phyloP scores from a whole-genome alignment of 2,113 vertebrate genomes.

The Tautogolabrus adspersus region DNA sequence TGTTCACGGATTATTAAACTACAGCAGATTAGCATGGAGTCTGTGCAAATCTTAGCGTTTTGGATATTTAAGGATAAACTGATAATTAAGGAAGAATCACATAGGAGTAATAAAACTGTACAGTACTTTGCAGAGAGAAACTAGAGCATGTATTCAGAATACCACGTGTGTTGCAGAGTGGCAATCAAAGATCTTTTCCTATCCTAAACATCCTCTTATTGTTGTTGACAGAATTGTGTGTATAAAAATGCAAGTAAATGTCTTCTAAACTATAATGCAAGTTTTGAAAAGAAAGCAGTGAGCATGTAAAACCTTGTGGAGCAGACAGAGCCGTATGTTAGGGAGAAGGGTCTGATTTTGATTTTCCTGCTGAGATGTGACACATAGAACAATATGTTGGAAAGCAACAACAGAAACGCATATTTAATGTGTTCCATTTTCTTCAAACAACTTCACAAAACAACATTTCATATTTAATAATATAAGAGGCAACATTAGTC shows the following conservation, averaged over 20 bases:
- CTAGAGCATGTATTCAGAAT: neutral
- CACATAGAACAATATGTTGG: neutral
- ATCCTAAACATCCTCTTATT: too few species aligned
- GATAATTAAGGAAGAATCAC: too few species aligned
- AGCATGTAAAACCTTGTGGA: neutral
- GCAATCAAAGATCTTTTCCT: too few species aligned
- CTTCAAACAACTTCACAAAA: neutral
- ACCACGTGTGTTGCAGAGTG: neutral
- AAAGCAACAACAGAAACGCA: neutral
- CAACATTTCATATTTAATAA: slow-evolving; percentile 7
- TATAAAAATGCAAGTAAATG: neutral
- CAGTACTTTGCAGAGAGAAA: neutral
- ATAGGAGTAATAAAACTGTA: too few species aligned
- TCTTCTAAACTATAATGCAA: neutral
- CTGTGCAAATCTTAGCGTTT: too few species aligned
- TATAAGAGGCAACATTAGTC: neutral
- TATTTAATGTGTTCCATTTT: slow-evolving; percentile 10
- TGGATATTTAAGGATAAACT: too few species aligned
- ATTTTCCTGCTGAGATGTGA: slow-evolving; percentile 27
- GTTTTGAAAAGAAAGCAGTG: neutral
- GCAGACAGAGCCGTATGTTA: neutral
- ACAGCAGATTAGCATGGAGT: too few species aligned
- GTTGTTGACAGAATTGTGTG: neutral
- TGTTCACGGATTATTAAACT: too few species aligned
- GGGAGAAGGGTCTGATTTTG: slow-evolving; percentile 14